Base-by-base conservation (phyloP, 2,113 vertebrate species). In the Forbesichthys papilliferus region DNA sequence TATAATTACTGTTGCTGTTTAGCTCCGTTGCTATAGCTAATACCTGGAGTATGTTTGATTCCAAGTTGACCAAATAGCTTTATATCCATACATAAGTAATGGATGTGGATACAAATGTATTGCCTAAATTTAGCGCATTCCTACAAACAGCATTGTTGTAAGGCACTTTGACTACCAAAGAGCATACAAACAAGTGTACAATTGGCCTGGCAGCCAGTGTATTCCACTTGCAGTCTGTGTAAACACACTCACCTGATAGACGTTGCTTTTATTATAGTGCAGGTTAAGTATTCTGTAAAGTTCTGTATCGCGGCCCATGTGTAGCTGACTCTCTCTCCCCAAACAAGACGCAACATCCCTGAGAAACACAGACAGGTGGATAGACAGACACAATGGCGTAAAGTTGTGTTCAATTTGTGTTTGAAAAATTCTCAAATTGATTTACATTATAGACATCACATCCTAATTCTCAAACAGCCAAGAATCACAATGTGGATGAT, bases 221-320 rank as follows among this genome's bases (percentile, higher is more conserved):
- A 3, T 13, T 12, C 34, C 48, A 42, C 4, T 42, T 42, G 5
- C 36, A 6, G 36, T 27, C 27, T 27, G 27, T 49, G 3, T 5
- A 18, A 0, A 34, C 58, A 59, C 47, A 2, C 10, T 48, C 9
- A 94, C 93, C 92, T 94, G 92, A 68, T 93, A 94, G 73, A 94
- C 82, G 60, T 93, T 94, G 62, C 92, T 92, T 81, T 94, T 94
- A 71, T 94, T 94, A 85, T 94, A 94, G 83, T 94, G 93, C 90
- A 94, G 91, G 87, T 94, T 94, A 55, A 94, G 83, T 16, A 93
- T 92, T 71, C 93, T 93, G 73, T 91, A 93, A 11, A 94, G 91
- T 80, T 94, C 93, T 0, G 93, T 91, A 47, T 93, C 92, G 1
- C 92, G 87, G 49, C 89, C 82, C 73, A 93, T 85, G 51, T 84